Percentiles rank a stretch among this genome's conserved stretches.
Conservation (phyloP, 2,113 vertebrate species). For the Lampris megalopsis region DNA sequence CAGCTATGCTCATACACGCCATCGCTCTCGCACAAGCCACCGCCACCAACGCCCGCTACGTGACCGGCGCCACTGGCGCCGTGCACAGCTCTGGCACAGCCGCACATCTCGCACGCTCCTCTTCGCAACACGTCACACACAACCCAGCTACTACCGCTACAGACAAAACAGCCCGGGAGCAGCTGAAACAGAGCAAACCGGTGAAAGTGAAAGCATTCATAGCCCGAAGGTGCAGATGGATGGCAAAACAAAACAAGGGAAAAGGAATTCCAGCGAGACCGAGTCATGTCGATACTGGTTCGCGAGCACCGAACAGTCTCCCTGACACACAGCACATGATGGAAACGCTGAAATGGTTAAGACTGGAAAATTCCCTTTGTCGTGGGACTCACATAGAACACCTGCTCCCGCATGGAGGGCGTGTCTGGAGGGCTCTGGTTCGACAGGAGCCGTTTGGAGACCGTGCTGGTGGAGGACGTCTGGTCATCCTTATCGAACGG, state of each 20-base stretch:
- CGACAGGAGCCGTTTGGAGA: constrained; percentile 94
- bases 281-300: not conserved
- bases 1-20: constrained; percentile 70
- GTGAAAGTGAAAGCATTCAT: constrained; percentile 59
- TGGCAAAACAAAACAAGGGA: constrained; percentile 18
- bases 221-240: constrained; percentile 38
- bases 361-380: not conserved
- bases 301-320: not conserved
- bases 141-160: constrained; percentile 63
- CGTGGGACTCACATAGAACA: constrained; percentile 94
- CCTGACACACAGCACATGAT: not conserved
- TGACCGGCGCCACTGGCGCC: constrained; percentile 17
- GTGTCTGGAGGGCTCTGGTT: constrained; percentile 98
- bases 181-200: constrained; percentile 79
- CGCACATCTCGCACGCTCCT: constrained; percentile 60
- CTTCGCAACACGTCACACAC: constrained; percentile 57
- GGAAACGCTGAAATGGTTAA: constrained; percentile 3
- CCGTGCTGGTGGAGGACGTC: constrained; percentile 87
- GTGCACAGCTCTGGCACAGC: constrained; percentile 45
- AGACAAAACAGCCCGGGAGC: constrained; percentile 71
- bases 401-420: constrained; percentile 96
- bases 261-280: constrained; percentile 2
- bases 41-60: constrained; percentile 44
- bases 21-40: constrained; percentile 53
- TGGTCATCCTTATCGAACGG: constrained; percentile 99